Base-by-base conservation (phyloP, 1,140 invertebrate species). In the Macrosteles quadrilineatus region DNA sequence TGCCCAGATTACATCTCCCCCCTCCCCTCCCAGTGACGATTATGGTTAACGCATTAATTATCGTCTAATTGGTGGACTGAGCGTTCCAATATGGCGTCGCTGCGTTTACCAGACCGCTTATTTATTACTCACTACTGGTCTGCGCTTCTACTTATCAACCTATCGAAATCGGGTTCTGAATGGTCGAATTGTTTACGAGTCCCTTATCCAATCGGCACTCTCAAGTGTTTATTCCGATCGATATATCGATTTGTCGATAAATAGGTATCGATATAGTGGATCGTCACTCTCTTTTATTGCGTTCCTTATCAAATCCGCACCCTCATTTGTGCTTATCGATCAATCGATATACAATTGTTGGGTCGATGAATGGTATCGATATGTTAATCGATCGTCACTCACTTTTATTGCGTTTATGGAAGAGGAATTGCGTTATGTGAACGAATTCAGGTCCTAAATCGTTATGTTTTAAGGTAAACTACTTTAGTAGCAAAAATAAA, bases 21-120 rank as follows among this genome's bases (percentile, higher is more conserved):
- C 36, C n/a, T 21, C 3, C 3, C n/a, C 47, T n/a, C 4, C 47
- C 47, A n/a, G 47, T n/a, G 47, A 50, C 47, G 47, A 50, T 50
- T 50, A 50, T 19, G 4, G 47, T 50, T 50, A 50, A 50, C 47
- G n/a, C 47, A 50, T 50, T 50, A 50, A 50, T 50, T 50, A 50
- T 50, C 47, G 4, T 50, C 47, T 50, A 50, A 50, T 50, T 50
- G 47, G 47, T 50, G 4, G n/a, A n/a, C 21, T 4, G n/a, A 50
- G 47, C 47, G 47, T 50, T 50, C n/a, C 47, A 50, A 50, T 50
- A 50, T 50, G 47, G 47, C 47, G 6, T 4, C 47, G 14, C n/a
- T 50, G 47, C 14, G 2, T 50, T 50, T 50, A 17, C 47, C 4
- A n/a, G 2, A 21, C 47, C 47, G 47, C 47, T 50, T 21, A 50